A percentile compares a stretch with the other conserved stretches of the same genome.
These are phyloP conservation scores for Murina feae DNA, from an alignment of 2,113 vertebrate genomes.

Conservation along the genomic window DNA sequence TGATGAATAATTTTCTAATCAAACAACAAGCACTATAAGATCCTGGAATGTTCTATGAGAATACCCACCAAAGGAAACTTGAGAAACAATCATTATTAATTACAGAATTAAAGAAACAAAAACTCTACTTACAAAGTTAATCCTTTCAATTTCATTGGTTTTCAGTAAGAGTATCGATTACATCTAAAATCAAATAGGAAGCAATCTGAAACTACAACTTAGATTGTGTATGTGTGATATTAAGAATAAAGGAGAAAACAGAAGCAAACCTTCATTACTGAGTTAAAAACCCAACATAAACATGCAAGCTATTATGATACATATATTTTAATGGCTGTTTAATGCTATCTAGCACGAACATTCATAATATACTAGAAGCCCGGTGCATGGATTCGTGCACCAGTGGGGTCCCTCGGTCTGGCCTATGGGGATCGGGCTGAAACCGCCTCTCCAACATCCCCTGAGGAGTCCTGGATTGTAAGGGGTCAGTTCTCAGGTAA, in stretches of 20 bases:
- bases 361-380: background rate
- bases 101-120: slow-evolving; percentile 28
- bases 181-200: slow-evolving; percentile 23
- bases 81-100: slow-evolving; percentile 16
- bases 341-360: background rate
- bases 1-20: slow-evolving; percentile 17
- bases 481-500: no score
- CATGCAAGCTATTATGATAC: background rate
- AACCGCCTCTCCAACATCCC: no score
- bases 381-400: no score
- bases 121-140: slow-evolving; percentile 22
- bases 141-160: slow-evolving; percentile 29
- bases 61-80: background rate
- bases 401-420: no score
- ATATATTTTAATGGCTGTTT: background rate
- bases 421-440: no score
- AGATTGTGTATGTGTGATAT: background rate
- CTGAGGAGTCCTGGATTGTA: no score
- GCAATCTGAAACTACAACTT: background rate
- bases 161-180: background rate
- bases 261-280: background rate
- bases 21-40: background rate
- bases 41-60: background rate
- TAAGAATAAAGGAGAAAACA: background rate
- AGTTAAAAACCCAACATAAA: background rate